Percentiles rank a stretch among this genome's conserved stretches.
Conservation (phyloP, 1,140 invertebrate species). For the Leptinotarsa texana region DNA sequence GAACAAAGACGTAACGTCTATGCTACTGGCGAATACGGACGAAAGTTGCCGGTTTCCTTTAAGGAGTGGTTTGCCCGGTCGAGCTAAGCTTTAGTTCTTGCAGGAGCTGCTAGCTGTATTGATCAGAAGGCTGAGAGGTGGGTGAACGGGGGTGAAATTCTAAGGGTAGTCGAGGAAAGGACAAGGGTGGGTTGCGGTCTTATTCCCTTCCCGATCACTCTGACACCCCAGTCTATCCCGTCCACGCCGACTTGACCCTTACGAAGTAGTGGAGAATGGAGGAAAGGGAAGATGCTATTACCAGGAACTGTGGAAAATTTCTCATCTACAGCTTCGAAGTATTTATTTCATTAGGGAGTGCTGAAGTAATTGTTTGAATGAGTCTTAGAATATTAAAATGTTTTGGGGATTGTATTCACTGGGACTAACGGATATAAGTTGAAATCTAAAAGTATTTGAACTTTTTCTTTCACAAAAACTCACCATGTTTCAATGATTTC, state of each 20-base stretch:
- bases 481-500: no score
- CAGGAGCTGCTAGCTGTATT: slow-evolving; percentile 54
- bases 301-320: slow-evolving; percentile 8
- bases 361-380: no score
- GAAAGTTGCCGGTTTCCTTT: slow-evolving; percentile 47
- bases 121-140: slow-evolving; percentile 42
- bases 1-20: slow-evolving; percentile 46
- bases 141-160: slow-evolving; percentile 4
- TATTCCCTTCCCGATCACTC: slow-evolving; percentile 51
- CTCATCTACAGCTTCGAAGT: not conserved
- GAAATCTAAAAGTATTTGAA: no score
- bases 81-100: slow-evolving; percentile 53
- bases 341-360: not conserved
- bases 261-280: slow-evolving; percentile 26
- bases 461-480: no score
- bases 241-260: slow-evolving; percentile 38
- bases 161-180: slow-evolving; percentile 53
- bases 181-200: slow-evolving; percentile 55
- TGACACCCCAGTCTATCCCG: slow-evolving; percentile 41
- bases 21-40: slow-evolving; percentile 36
- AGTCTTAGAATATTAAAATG: no score
- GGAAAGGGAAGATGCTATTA: slow-evolving; percentile 17
- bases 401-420: no score
- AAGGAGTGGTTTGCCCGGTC: slow-evolving; percentile 53
- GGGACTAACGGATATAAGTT: no score